Evolutionary conservation across 1,140 invertebrate genomes (phyloP).

Genomic region (Trypoxylus dichotomus): DNA sequence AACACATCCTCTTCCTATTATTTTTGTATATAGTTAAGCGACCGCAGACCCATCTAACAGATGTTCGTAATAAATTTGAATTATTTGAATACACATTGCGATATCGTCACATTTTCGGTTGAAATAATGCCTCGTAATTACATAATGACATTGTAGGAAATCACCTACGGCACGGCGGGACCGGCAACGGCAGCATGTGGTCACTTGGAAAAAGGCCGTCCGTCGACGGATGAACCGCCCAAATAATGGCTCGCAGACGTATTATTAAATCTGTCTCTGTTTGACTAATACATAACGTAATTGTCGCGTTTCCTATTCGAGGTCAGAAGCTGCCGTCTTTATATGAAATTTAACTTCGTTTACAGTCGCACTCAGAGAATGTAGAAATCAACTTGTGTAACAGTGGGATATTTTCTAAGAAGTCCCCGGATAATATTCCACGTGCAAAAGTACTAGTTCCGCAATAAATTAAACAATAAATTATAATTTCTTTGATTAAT

Average conservation of each 20-base stretch:
- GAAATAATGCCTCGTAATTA: conserved; percentile 35
- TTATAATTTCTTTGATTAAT: no score
- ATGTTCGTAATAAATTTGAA: conserved; percentile 1
- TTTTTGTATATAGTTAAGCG: background rate
- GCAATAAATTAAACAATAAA: no score
- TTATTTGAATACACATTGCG: conserved; percentile 27
- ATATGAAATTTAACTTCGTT: no score
- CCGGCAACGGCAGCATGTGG: conserved; percentile 15
- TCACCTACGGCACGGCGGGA: conserved; percentile 26
- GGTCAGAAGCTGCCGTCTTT: no score
- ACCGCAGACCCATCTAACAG: background rate
- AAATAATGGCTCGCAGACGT: background rate
- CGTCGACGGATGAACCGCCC: background rate
- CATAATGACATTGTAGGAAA: conserved; percentile 32
- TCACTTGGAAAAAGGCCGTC: conserved; percentile 8
- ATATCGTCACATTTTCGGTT: conserved; percentile 24
- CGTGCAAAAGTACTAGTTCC: no score
- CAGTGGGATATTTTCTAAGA: no score
- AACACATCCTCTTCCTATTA: background rate
- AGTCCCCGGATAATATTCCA: no score
- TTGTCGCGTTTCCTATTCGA: background rate
- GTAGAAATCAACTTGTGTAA: no score
- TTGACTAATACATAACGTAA: background rate
- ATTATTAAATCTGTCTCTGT: background rate
- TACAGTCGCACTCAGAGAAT: no score